These are phyloP conservation scores for Lasioglossum pauxillum DNA, from an alignment of 2,888 invertebrate genomes.

Conservation along the genomic window DNA sequence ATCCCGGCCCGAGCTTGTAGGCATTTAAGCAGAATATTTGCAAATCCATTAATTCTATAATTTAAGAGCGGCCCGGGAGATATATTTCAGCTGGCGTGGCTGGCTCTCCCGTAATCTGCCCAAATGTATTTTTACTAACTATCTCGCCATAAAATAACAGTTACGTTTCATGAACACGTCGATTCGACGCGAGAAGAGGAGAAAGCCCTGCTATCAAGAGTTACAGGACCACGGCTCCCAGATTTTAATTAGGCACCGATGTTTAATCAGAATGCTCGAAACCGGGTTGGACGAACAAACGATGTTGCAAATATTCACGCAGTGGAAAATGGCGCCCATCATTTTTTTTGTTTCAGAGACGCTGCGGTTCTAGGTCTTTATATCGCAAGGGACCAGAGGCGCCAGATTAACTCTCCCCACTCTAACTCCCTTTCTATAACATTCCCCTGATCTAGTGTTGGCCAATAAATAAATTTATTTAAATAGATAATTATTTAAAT, in stretches of 20 bases:
- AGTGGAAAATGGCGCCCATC: too few species aligned
- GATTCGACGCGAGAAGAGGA: background rate
- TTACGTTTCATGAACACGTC: slow-evolving; percentile 29
- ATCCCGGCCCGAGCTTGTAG: slow-evolving; percentile 17
- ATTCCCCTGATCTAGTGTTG: too few species aligned
- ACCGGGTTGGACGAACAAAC: background rate
- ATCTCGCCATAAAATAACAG: slow-evolving; percentile 55
- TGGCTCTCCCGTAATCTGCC: slow-evolving; percentile 50
- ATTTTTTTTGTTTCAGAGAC: too few species aligned
- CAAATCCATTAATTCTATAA: slow-evolving; percentile 68
- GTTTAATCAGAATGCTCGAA: slow-evolving; percentile 39
- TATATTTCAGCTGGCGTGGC: slow-evolving; percentile 48
- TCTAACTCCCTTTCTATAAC: too few species aligned
- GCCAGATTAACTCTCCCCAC: too few species aligned
- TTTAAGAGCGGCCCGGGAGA: slow-evolving; percentile 53
- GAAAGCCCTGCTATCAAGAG: background rate
- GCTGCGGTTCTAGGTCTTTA: too few species aligned
- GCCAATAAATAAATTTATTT: too few species aligned
- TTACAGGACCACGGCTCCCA: background rate
- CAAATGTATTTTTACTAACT: slow-evolving; percentile 58
- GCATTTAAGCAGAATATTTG: slow-evolving; percentile 57
- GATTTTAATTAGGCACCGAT: slow-evolving; percentile 39
- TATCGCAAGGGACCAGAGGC: too few species aligned
- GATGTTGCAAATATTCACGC: background rate
- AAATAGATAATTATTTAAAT: too few species aligned